Conservation (phyloP, 2,888 invertebrate genomes). For the Hirtodrosophila alboralis region DNA sequence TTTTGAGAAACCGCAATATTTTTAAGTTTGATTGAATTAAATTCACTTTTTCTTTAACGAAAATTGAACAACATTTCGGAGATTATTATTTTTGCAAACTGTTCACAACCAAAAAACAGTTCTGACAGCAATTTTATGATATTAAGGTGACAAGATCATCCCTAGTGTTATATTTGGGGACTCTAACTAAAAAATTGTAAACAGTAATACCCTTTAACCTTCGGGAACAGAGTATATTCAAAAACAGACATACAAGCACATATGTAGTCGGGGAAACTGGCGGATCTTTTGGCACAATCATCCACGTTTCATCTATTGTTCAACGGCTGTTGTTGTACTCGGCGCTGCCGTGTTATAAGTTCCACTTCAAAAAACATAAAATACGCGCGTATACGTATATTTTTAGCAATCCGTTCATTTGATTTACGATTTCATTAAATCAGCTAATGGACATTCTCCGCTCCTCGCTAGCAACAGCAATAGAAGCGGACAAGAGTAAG, state of each 20-base stretch:
- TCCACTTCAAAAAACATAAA: slow-evolving; percentile 80
- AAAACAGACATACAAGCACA: slow-evolving; percentile 22
- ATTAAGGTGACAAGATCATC: too few species aligned
- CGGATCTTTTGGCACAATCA: slow-evolving; percentile 67
- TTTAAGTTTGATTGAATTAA: too few species aligned
- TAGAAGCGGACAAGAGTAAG: slow-evolving; percentile 17
- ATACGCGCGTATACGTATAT: slow-evolving; percentile 70
- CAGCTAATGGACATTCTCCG: slow-evolving; percentile 74
- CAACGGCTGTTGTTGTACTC: slow-evolving; percentile 32
- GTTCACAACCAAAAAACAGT: too few species aligned
- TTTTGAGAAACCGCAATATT: too few species aligned
- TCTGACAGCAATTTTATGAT: too few species aligned
- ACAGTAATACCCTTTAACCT: too few species aligned
- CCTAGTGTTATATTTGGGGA: too few species aligned
- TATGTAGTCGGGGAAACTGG: slow-evolving; percentile 20
- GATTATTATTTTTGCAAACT: too few species aligned
- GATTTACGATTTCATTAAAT: slow-evolving; percentile 79
- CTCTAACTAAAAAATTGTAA: too few species aligned
- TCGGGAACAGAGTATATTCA: not conserved
- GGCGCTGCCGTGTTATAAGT: slow-evolving; percentile 70
- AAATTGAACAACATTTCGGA: too few species aligned
- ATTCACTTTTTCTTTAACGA: too few species aligned
- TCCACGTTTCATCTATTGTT: slow-evolving; percentile 79
- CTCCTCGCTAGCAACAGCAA: slow-evolving; percentile 25
- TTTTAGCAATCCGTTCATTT: slow-evolving; percentile 74